These are phyloP conservation scores for Osmerus mordax DNA, from an alignment of 2,113 vertebrate species.

Conservation along the genomic window DNA sequence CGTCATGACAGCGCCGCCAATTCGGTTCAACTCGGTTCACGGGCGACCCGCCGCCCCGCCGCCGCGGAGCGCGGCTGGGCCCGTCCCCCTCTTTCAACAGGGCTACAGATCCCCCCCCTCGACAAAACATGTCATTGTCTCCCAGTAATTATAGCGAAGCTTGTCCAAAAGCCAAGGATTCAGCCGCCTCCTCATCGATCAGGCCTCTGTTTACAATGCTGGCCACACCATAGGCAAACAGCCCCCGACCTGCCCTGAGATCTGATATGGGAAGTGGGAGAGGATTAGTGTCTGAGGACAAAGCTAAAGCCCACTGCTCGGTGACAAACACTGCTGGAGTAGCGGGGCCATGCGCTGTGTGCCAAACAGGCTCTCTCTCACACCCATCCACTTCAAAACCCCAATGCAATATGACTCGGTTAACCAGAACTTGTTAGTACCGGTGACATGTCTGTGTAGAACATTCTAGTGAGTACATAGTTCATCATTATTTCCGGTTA, in stretches of 20 bases:
- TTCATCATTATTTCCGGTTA: no score
- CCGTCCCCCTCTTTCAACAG: background rate
- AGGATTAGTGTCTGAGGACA: slow-evolving; percentile 19
- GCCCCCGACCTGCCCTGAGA: background rate
- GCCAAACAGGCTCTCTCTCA: background rate
- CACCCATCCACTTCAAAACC: no score
- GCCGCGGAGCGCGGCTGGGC: slow-evolving; percentile 31
- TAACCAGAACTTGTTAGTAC: no score
- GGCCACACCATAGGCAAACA: slow-evolving; percentile 21
- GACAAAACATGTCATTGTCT: slow-evolving; percentile 28
- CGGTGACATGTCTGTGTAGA: no score
- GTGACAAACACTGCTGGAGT: background rate
- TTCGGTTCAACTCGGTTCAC: slow-evolving; percentile 48
- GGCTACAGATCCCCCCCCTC: background rate
- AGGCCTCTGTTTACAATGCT: slow-evolving; percentile 27
- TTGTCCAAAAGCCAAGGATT: background rate
- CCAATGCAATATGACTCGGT: no score
- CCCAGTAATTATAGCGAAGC: slow-evolving; percentile 18
- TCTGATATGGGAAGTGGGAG: slow-evolving; percentile 9
- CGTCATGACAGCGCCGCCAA: slow-evolving; percentile 28
- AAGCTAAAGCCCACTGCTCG: slow-evolving; percentile 13
- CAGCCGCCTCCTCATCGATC: slow-evolving; percentile 24
- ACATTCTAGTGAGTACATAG: no score
- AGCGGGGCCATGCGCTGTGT: slow-evolving; percentile 5
- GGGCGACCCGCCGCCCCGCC: slow-evolving; percentile 22